Evolutionary conservation across 2,888 invertebrate genomes (phyloP).

Genomic region (Nomada hirtipes): DNA sequence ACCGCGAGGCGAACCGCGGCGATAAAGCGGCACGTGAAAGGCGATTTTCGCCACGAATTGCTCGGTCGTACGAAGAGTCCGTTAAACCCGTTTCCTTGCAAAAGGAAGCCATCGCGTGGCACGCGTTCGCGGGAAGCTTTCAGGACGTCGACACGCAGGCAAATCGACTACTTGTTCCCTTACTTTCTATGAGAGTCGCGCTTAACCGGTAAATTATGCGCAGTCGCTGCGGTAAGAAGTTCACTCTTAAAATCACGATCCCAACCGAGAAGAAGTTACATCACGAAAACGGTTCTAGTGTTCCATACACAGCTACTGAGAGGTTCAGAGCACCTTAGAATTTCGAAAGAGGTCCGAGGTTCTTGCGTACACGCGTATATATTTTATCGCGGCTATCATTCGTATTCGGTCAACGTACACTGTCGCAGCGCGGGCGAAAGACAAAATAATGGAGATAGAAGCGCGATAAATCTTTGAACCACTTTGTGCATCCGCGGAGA

Average conservation of each 20-base stretch:
- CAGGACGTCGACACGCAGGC: constrained; percentile 50
- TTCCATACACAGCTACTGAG: too few relatives aligned
- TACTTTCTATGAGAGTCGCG: constrained; percentile 60
- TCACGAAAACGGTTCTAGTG: background rate
- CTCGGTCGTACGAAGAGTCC: constrained; percentile 18
- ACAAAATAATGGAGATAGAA: too few relatives aligned
- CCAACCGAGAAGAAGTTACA: background rate
- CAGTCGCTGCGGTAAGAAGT: constrained; percentile 4
- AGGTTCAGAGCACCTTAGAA: too few relatives aligned
- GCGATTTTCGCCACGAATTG: constrained; percentile 30
- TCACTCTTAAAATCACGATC: background rate
- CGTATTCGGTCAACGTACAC: too few relatives aligned
- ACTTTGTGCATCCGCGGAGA: too few relatives aligned
- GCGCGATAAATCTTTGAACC: too few relatives aligned
- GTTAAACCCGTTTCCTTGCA: constrained; percentile 42
- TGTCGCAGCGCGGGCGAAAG: too few relatives aligned
- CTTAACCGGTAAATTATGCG: constrained; percentile 63
- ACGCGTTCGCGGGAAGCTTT: constrained; percentile 50
- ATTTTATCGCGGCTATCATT: too few relatives aligned
- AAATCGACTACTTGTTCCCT: constrained; percentile 49
- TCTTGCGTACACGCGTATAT: too few relatives aligned
- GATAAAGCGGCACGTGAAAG: constrained; percentile 14
- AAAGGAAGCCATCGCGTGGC: constrained; percentile 45
- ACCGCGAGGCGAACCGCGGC: background rate
- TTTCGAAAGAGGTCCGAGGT: too few relatives aligned